phyloP scores from a whole-genome alignment of 2,888 invertebrate species.

The Gibbula magus region DNA sequence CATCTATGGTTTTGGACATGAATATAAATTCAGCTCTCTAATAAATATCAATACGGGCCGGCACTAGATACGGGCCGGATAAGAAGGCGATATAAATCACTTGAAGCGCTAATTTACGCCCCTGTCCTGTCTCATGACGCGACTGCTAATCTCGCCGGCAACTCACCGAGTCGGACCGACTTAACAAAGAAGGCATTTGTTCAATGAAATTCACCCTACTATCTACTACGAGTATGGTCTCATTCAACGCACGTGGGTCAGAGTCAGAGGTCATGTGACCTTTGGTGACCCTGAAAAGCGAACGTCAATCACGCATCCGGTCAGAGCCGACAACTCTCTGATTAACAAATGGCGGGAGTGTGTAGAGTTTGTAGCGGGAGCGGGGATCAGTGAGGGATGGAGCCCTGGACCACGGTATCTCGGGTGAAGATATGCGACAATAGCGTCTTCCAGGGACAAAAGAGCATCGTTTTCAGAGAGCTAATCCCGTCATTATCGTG shows the following conservation, averaged over 20 bases:
- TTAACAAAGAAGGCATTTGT: constrained; percentile 1
- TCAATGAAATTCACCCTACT: constrained; percentile 5
- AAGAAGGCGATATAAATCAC: neutral
- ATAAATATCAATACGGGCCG: too few species aligned
- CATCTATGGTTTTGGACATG: too few species aligned
- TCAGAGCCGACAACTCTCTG: neutral
- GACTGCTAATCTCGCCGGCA: neutral
- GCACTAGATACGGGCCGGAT: constrained; percentile 10
- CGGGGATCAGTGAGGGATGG: neutral
- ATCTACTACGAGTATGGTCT: neutral
- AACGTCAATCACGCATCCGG: constrained; percentile 19
- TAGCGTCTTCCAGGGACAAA: neutral
- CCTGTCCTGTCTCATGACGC: neutral
- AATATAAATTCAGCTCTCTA: too few species aligned
- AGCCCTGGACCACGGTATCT: neutral
- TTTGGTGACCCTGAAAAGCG: constrained; percentile 3
- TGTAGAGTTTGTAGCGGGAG: neutral
- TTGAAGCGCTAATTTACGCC: neutral
- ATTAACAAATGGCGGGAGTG: neutral
- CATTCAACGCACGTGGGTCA: constrained; percentile 7
- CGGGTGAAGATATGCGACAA: neutral
- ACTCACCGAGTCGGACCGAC: neutral
- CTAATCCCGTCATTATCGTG: neutral
- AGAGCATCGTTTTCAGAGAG: constrained; percentile 12
- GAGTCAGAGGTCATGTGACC: constrained; percentile 6